Evolutionary conservation across 2,113 vertebrate genomes (phyloP), one percentile per base, ranked within the genome.

Genomic region (Sprattus sprattus): DNA sequence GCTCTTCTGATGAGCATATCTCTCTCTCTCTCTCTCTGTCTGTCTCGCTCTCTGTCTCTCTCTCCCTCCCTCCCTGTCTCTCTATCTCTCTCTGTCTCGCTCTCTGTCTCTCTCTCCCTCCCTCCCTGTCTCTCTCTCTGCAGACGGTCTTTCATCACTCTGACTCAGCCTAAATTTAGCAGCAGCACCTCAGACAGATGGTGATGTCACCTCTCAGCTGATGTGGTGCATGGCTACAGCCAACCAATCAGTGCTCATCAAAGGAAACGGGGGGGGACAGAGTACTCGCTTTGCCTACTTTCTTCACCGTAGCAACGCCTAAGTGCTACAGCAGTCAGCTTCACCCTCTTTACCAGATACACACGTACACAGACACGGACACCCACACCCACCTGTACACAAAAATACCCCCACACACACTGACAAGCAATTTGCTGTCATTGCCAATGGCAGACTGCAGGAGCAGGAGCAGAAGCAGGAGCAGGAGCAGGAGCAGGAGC

Each of bases 151-250:
- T 84, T 64, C 88, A 87, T 84, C 84, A 85, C 67, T 15, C 85
- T 86, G 89, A 90, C 92, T 89, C 85, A 44, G 82, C 32, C 92
- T 94, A 94, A 92, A 94, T 92, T 92, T 94, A 93, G 93, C 87
- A 84, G 45, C 89, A 45, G 67, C 82, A 82, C 91, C 91, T 92
- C 86, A 93, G 93, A 93, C 91, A 89, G 87, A 86, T 88, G 2
- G 28, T 92, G 91, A 94, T 89, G 89, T 94, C 92, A 93, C 90
- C 87, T 81, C 84, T 91, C 86, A 90, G 92, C 88, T 91, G 91
- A 92, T 93, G 86, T 90, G 88, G 89, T 75, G 87, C 90, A 88
- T 75, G 85, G 87, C 90, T 89, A 92, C 87, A 45, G 6, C 45
- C 86, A 82, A 90, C 91, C 89, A 91, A 93, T 91, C 86, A 82